Percentiles rank a stretch among this genome's conserved stretches.
phyloP scores from a whole-genome alignment of 2,888 invertebrate species.

The Hemithea aestivaria region DNA sequence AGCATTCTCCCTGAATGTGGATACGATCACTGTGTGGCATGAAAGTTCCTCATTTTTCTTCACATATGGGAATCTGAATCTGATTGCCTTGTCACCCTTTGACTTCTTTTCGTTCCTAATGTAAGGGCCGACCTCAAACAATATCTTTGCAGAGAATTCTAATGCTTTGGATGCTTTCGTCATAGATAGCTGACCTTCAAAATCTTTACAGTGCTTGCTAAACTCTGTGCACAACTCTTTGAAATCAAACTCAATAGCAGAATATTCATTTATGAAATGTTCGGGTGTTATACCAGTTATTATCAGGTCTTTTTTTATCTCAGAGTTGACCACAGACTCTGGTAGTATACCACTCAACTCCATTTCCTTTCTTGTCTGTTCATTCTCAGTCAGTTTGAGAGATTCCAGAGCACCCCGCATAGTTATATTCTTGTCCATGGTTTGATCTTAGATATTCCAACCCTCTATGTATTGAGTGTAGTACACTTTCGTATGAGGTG shows the following conservation, averaged over 20 bases:
- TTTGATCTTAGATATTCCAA: too few species aligned
- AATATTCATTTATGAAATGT: not conserved
- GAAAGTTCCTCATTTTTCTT: not conserved
- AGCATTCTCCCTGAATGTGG: constrained; percentile 3
- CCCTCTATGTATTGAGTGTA: too few species aligned
- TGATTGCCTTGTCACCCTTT: constrained; percentile 4
- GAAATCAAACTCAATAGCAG: constrained; percentile 3
- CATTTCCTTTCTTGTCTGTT: not conserved
- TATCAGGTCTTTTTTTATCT: too few species aligned
- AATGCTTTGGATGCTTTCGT: not conserved
- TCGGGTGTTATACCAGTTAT: not conserved
- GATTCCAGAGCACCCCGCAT: not conserved
- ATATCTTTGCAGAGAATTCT: constrained; percentile 3
- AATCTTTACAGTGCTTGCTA: constrained; percentile 1
- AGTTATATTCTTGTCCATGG: too few species aligned
- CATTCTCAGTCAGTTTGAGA: not conserved
- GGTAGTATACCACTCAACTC: not conserved
- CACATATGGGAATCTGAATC: constrained; percentile 3
- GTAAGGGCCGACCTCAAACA: constrained; percentile 4
- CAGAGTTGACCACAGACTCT: not conserved
- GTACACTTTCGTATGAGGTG: too few species aligned
- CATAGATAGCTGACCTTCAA: not conserved
- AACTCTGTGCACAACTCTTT: not conserved
- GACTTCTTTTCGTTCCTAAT: constrained; percentile 4
- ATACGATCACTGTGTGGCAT: too few species aligned